Conservation (phyloP, 2,113 vertebrate genomes). For the Columba livia region DNA sequence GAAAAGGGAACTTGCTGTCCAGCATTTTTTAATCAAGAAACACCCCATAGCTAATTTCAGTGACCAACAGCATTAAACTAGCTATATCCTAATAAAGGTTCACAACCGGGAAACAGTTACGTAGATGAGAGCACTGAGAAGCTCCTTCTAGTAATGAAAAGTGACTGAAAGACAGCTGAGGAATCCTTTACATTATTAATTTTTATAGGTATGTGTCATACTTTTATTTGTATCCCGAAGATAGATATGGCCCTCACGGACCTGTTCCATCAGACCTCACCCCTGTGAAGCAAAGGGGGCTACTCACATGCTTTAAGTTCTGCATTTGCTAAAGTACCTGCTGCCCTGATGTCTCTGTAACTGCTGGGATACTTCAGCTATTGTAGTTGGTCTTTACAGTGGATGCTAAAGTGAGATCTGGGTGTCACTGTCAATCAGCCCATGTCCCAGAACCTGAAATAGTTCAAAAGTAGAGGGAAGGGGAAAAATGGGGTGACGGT, state of each 20-base stretch:
- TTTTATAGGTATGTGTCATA: background rate
- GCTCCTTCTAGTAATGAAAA: background rate
- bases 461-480: background rate
- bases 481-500: rapidly evolving
- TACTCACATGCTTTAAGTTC: background rate
- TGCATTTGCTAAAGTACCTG: background rate
- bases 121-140: background rate
- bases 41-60: background rate
- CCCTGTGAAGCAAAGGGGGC: background rate
- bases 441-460: background rate
- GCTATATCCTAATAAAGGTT: background rate
- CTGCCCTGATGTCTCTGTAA: background rate
- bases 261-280: background rate
- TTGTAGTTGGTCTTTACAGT: background rate
- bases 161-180: background rate
- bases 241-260: background rate
- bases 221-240: background rate
- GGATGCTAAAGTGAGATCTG: background rate
- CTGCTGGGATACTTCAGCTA: background rate
- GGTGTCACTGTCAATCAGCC: background rate
- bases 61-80: background rate
- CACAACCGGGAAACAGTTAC: background rate
- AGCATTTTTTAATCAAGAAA: background rate
- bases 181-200: background rate
- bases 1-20: background rate